Evolutionary conservation across 2,113 vertebrate genomes (phyloP).

Genomic region (Rhadina sibilatrix): DNA sequence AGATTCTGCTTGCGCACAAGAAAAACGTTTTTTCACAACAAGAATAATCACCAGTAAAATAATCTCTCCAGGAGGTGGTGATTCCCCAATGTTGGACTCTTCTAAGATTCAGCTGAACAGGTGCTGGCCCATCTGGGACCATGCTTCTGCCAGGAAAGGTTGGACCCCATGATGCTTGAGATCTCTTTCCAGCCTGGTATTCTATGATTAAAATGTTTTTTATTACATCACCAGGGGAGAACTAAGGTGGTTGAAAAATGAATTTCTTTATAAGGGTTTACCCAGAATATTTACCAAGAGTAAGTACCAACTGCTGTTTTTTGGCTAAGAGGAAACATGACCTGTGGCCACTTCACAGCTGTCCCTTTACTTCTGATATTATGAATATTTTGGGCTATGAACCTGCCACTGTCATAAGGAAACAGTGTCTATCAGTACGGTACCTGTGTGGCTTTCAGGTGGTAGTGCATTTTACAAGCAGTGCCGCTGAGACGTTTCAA

Average conservation of each 20-base stretch:
- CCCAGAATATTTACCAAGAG: background rate
- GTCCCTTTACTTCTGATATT: background rate
- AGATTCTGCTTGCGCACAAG: background rate
- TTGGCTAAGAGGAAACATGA: background rate
- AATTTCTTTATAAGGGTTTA: background rate
- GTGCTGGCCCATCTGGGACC: background rate
- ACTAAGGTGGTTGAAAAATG: background rate
- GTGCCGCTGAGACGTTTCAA: background rate
- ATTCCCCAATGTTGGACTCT: background rate
- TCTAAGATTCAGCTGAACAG: background rate
- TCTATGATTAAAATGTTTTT: background rate
- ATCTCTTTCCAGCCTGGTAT: background rate
- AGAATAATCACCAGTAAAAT: background rate
- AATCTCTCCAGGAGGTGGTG: background rate
- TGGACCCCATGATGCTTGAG: background rate
- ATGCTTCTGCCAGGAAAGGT: background rate
- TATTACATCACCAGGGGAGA: background rate
- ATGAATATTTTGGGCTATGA: background rate
- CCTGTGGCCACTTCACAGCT: background rate
- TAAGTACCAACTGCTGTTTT: background rate
- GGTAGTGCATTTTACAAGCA: background rate
- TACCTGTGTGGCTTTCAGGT: background rate
- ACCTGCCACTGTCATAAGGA: background rate
- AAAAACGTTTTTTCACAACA: background rate
- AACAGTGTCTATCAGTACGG: background rate